These are phyloP conservation scores for Diachasma alloeum DNA, from an alignment of 1,140 invertebrate genomes.

Conservation along the genomic window DNA sequence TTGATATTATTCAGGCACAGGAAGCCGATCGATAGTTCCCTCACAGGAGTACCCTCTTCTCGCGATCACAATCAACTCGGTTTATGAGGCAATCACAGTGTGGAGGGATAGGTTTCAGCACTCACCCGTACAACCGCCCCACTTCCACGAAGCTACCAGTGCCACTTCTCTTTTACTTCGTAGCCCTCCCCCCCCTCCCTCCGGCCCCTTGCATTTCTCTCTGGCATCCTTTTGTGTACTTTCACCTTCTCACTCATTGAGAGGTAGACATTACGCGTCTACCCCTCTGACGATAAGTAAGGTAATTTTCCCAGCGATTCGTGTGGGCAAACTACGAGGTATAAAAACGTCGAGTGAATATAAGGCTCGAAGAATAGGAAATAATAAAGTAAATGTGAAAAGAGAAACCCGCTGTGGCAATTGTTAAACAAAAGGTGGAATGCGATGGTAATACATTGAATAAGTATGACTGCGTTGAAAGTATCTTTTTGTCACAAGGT, in stretches of 20 bases:
- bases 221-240: not conserved
- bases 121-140: constrained; percentile 11
- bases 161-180: not conserved
- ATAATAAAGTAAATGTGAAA: constrained; percentile 15
- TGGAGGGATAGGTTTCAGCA: constrained; percentile 31
- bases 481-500: too few species aligned
- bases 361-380: not conserved
- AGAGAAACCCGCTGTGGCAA: not conserved
- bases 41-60: constrained; percentile 26
- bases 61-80: constrained; percentile 39
- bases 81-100: constrained; percentile 47
- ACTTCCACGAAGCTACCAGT: not conserved
- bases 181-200: not conserved
- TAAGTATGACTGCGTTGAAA: not conserved
- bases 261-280: constrained; percentile 32
- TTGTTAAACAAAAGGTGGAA: not conserved
- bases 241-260: not conserved
- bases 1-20: constrained; percentile 7
- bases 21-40: constrained; percentile 2
- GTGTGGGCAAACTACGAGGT: constrained; percentile 19
- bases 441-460: not conserved
- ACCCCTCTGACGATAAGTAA: constrained; percentile 34
- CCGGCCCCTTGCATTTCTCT: constrained; percentile 7
- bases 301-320: constrained; percentile 33
- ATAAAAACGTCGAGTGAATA: constrained; percentile 8